A percentile compares a stretch with the other conserved stretches of the same genome.
These are phyloP conservation scores for Eurypyga helias DNA, from an alignment of 2,113 vertebrate genomes.

Conservation along the genomic window DNA sequence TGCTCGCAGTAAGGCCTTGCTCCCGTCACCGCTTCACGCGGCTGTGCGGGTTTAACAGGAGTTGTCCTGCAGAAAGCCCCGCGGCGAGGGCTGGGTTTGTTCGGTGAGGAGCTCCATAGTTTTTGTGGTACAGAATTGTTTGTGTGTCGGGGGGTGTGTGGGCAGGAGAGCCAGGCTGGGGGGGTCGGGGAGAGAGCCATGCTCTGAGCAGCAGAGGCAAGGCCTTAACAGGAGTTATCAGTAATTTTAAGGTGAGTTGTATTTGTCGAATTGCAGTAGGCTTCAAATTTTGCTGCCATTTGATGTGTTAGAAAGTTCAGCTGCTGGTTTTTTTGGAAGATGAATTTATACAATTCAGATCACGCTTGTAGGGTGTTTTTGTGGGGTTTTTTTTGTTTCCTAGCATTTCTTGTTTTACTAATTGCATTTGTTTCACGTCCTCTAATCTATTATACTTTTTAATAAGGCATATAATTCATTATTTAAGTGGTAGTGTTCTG, in stretches of 20 bases:
- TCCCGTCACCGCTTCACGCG: background rate
- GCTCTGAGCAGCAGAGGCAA: background rate
- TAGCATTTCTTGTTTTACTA: conserved; percentile 17
- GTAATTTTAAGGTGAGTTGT: background rate
- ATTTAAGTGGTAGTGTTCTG: background rate
- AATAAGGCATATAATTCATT: conserved; percentile 42
- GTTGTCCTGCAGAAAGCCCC: background rate
- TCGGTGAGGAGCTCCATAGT: background rate
- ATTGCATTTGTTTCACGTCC: conserved; percentile 44
- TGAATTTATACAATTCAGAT: conserved; percentile 28
- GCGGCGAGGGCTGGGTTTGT: background rate
- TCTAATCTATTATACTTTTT: conserved; percentile 52
- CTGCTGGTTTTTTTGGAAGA: background rate
- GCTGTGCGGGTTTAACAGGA: background rate
- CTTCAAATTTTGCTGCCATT: background rate
- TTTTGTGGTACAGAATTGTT: background rate
- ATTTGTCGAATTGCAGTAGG: background rate
- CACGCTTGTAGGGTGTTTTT: background rate
- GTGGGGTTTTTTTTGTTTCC: background rate
- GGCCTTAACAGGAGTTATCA: background rate
- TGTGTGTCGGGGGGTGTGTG: rapidly evolving
- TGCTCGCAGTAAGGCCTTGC: background rate
- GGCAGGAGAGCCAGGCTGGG: background rate
- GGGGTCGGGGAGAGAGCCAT: rapidly evolving
- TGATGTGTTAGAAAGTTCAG: background rate